Conservation (phyloP, 2,113 vertebrate genomes). For the Siniperca chuatsi region DNA sequence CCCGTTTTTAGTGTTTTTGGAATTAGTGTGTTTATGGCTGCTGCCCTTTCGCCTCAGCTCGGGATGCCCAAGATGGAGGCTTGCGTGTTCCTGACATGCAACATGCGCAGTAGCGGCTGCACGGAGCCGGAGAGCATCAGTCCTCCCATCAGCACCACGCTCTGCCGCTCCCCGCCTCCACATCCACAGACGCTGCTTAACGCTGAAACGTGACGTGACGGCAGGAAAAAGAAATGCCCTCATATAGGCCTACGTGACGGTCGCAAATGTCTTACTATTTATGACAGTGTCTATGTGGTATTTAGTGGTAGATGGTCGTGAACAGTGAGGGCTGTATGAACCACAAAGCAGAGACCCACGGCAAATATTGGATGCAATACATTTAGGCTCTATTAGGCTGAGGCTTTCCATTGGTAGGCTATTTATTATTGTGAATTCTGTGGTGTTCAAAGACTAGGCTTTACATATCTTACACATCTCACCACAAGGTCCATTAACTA, state of each 20-base stretch:
- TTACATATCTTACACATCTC: not conserved
- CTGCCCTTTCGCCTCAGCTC: conserved; percentile 79
- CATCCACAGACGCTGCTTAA: conserved; percentile 15
- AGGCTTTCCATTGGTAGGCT: not conserved
- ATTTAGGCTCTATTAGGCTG: not conserved
- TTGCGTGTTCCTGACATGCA: conserved; percentile 85
- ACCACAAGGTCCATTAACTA: no score
- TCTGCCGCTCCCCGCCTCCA: conserved; percentile 69
- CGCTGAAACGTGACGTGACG: conserved; percentile 46
- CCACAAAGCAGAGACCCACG: conserved; percentile 7
- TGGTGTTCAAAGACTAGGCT: not conserved
- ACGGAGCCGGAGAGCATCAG: conserved; percentile 60
- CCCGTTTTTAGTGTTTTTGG: conserved; percentile 55
- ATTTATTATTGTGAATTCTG: not conserved
- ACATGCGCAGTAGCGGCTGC: conserved; percentile 85
- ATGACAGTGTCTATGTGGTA: conserved; percentile 15
- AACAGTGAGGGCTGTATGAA: not conserved
- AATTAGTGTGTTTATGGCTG: conserved; percentile 50
- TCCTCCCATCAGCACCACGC: conserved; percentile 72
- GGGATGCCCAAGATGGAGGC: conserved; percentile 87
- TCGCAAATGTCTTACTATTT: conserved; percentile 43
- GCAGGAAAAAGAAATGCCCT: not conserved
- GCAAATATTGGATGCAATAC: not conserved
- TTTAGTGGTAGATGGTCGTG: conserved; percentile 36
- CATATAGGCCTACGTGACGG: conserved; percentile 30